phyloP scores from a whole-genome alignment of 2,888 invertebrate species.

The Eupithecia exiguata region DNA sequence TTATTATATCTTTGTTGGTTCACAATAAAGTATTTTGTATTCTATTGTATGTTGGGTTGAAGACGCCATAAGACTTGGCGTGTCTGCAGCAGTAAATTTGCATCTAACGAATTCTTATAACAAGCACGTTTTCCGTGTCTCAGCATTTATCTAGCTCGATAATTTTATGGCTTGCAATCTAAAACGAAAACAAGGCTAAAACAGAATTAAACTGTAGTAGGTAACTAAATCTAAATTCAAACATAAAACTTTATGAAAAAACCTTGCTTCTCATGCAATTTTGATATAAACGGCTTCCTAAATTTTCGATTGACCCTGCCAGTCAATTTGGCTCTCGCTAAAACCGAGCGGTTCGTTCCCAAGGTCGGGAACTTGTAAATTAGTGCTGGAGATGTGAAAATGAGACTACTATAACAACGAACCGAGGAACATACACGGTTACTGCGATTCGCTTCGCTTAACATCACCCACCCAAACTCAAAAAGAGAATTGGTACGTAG shows the following conservation, averaged over 20 bases:
- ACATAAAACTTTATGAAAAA: constrained; percentile 24
- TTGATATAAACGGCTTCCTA: constrained; percentile 43
- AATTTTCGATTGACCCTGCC: constrained; percentile 56
- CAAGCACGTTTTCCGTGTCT: constrained; percentile 2
- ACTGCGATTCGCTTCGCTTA: neutral
- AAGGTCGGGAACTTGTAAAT: constrained; percentile 69
- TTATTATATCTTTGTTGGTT: neutral
- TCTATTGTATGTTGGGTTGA: neutral
- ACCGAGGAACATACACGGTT: constrained; percentile 18
- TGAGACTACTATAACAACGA: constrained; percentile 50
- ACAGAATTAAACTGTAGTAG: neutral
- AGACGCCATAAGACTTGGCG: neutral
- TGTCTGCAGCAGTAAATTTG: neutral
- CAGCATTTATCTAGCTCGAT: neutral
- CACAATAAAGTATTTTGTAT: neutral
- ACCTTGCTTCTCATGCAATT: constrained; percentile 38
- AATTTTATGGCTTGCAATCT: constrained; percentile 9
- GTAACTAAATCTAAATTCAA: neutral
- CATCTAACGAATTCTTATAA: neutral
- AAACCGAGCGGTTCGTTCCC: constrained; percentile 56
- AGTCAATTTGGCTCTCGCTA: constrained; percentile 62
- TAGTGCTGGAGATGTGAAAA: constrained; percentile 44
- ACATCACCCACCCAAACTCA: neutral
- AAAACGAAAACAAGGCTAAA: constrained; percentile 22
- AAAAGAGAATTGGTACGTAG: neutral